Percentiles rank a stretch among this genome's conserved stretches.
phyloP scores from a whole-genome alignment of 2,113 vertebrate genomes.

The Corapipo altera region DNA sequence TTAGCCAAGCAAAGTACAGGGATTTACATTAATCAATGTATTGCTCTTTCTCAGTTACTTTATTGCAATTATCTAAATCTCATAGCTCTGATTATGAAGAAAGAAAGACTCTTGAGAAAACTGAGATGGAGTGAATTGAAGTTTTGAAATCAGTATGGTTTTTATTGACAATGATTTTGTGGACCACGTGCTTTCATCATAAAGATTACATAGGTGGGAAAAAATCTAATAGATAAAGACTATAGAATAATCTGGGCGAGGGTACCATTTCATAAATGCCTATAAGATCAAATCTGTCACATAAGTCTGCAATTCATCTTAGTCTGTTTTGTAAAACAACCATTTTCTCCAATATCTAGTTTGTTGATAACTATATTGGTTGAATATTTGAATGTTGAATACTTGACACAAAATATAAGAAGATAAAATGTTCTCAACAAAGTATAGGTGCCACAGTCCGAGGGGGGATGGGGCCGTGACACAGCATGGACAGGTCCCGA shows the following conservation, averaged over 20 bases:
- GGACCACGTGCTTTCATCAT: not conserved
- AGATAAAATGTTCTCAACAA: not conserved
- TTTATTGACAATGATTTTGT: not conserved
- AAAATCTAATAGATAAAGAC: not conserved
- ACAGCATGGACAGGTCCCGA: too few species aligned
- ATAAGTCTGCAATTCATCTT: not conserved
- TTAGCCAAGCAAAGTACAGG: not conserved
- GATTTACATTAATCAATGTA: not conserved
- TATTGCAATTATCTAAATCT: not conserved
- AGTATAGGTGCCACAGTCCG: not conserved
- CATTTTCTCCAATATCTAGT: not conserved
- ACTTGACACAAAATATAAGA: not conserved
- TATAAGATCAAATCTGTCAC: not conserved
- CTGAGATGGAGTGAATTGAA: not conserved
- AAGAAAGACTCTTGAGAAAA: not conserved
- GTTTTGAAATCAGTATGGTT: rapidly evolving
- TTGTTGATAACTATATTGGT: not conserved
- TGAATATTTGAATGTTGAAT: not conserved
- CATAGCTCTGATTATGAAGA: not conserved
- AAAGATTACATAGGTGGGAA: not conserved
- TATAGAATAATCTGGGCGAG: not conserved
- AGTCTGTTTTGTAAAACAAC: not conserved
- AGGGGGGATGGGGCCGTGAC: too few species aligned
- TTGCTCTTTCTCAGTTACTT: not conserved
- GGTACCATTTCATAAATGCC: not conserved